Base-by-base conservation (phyloP, 2,888 invertebrate species). In the Nomada hirtipes region DNA sequence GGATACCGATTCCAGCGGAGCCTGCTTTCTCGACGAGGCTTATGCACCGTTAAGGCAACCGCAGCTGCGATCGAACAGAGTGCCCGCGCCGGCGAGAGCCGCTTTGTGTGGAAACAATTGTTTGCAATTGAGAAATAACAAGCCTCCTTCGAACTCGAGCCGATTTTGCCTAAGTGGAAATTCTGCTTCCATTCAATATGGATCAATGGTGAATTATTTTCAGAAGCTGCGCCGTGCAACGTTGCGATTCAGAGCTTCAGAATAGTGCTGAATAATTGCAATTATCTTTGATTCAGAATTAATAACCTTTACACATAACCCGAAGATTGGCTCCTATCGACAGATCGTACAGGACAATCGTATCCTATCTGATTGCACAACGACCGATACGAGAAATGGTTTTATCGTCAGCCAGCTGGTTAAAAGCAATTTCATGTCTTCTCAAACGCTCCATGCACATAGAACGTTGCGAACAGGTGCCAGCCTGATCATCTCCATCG, bases 361-460 rank as follows among this genome's bases (percentile, higher is more conserved):
- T 75, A 64, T 53, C 20, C 44, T 29, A 20, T 13, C 7, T 0
- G 0, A 20, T 87, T 78, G 42, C 47, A 65, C 61, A 83, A 81
- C 10, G 18, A 67, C 68, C 59, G 69, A 70, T 57, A 70, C 53
- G 57, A 64, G 47, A 50, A 67, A 63, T 50, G 23, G 15, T 65
- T 47, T 55, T 26, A 36, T 52, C 60, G 23, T 79, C 60, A 18
- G 74, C 47, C 67, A 42, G 72, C 68, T 76, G 69, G 67, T 84
- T 88, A 81, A 88, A 79, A 87, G 84, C 88, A 82, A 79, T 87
- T 78, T 80, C 81, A 59, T 85, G 87, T 85, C 60, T 50, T 53
- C 69, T 76, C 15, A 65, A 77, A 61, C 55, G 72, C 59, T 52
- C 74, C 64, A 79, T 86, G 76, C 78, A 71, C 59, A 29, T 59